Evolutionary conservation across 2,888 invertebrate genomes (phyloP), one percentile per base, ranked within the genome.

Genomic region (Aproaerema taeniolella): DNA sequence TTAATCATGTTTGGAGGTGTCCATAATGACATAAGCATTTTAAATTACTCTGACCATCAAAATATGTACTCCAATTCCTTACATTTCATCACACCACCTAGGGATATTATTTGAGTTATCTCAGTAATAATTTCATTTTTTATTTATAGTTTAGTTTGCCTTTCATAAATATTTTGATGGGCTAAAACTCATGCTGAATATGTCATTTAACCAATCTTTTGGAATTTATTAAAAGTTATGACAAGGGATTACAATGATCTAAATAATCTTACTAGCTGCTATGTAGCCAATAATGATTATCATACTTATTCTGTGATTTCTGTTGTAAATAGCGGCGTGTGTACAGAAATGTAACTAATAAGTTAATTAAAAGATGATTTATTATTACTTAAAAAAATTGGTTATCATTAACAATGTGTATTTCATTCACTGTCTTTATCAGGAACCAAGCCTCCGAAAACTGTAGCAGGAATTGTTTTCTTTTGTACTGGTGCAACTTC

Each of bases 1-100:
- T 78, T 98, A 16, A 92, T 98, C 38, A 93, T 98, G 89, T 98
- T 98, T 85, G 98, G 98, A n/a, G 98, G 98, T 42, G 95, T 98
- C 50, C 92, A 93, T 58, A 95, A 95, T 69, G 93, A 94, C 67
- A 88, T 89, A 41, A 87, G 88, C 46, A 88, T 91, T 45, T 72
- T 90, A 46, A 90, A 90, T 61, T 78, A 75, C 46, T 64, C 79
- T 47, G 90, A 90, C 53, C 91, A 91, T 63, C 80, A 81, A 61
- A 75, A 70, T 53, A 90, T 91, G 76, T 93, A 93, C 61, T 93
- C 93, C 28, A 94, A 94, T 81, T 90, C 92, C 41, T 78, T 94
- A 61, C 91, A 93, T 87, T 92, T 93, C 69, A 90, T 94, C 53
- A 90, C 90, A 53, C 91, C 93, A 47, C 92, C 93, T 45, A 89